Percentiles rank a stretch among this genome's conserved stretches.
phyloP scores from a whole-genome alignment of 2,797 vertebrate species.

The Fistularia tabacaria region DNA sequence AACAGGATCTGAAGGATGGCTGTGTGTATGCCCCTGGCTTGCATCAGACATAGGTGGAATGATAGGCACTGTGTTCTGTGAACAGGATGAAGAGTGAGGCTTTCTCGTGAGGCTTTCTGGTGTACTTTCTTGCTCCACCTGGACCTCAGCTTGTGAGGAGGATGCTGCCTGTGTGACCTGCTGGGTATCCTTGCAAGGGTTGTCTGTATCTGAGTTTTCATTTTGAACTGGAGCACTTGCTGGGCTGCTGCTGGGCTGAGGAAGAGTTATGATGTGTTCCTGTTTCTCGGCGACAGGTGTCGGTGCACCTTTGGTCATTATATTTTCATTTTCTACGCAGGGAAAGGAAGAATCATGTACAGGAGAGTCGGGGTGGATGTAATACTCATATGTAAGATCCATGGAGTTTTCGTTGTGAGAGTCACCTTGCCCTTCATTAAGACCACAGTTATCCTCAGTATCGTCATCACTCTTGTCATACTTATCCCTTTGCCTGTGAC shows the following conservation, averaged over 20 bases:
- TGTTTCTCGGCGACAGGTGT: constrained; percentile 35
- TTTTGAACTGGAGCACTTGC: constrained; percentile 27
- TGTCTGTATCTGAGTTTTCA: constrained; percentile 28
- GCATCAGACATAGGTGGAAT: constrained; percentile 23
- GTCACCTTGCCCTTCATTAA: constrained; percentile 81
- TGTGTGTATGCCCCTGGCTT: constrained; percentile 21
- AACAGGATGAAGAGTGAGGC: constrained; percentile 23
- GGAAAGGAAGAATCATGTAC: constrained; percentile 42
- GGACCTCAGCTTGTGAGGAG: constrained; percentile 13
- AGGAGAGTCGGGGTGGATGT: constrained; percentile 88
- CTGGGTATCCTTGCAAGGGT: constrained; percentile 34
- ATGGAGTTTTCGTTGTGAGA: constrained; percentile 93
- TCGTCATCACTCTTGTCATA: constrained; percentile 85
- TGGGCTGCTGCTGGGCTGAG: constrained; percentile 31
- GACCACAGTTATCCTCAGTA: constrained; percentile 45
- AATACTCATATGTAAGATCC: constrained; percentile 86
- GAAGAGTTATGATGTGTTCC: constrained; percentile 32
- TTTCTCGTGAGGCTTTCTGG: constrained; percentile 26
- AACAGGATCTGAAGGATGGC: constrained; percentile 28
- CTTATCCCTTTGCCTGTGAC: constrained; percentile 86
- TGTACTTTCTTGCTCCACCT: constrained; percentile 22
- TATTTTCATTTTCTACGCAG: constrained; percentile 41
- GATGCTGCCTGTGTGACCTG: constrained; percentile 21
- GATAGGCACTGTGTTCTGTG: constrained; percentile 27
- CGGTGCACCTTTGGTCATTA: constrained; percentile 38